Base-by-base conservation (phyloP, 2,113 vertebrate genomes). In the Pachypanchax playfairii region DNA sequence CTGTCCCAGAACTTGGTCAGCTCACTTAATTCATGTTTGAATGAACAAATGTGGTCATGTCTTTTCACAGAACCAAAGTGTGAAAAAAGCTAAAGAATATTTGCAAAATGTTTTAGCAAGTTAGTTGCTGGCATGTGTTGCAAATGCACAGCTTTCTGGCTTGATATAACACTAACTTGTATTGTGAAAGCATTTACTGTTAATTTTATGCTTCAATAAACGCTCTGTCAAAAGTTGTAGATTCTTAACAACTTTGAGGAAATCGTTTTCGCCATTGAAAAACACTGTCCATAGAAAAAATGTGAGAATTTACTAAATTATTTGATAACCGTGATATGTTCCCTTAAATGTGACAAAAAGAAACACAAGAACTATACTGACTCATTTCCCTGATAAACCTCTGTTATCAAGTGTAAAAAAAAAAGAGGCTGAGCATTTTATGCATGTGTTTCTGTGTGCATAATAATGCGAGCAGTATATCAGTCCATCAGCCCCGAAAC, bases 401-500 rank as follows among this genome's bases (percentile, higher is more conserved):
- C 4, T 21, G 44, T 13, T 50, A 10, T 2, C 20, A 31, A 26
- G 10, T 10, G n/a, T 43, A 3, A 53, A 52, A 31, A 4, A 8
- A 53, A 52, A 31, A 4, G 6, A 49, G 17, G 36, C 39, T 41
- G 11, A 33, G 13, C 10, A 15, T 56, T 10, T 5, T n/a, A 35
- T 35, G 33, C 33, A 35, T 35, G 33, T 35, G 6, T 33, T 15
- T 56, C 5, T 52, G 20, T 43, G 25, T 56, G 36, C 25, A 70
- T 62, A 60, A 44, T 3, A 50, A 51, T 31, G 3, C 60, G 4
- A 29, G 4, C 2, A 21, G 29, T 9, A 12, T 52, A 42, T 73
- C 42, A 7, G 36, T 73, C 71, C 55, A 56, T 73, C 55, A 56
- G 26, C 54, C 17, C 36, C 0, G 2, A 25, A 62, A 44, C 54